Evolutionary conservation across 2,888 invertebrate species (phyloP).

Genomic region (Clusia tigrina): DNA sequence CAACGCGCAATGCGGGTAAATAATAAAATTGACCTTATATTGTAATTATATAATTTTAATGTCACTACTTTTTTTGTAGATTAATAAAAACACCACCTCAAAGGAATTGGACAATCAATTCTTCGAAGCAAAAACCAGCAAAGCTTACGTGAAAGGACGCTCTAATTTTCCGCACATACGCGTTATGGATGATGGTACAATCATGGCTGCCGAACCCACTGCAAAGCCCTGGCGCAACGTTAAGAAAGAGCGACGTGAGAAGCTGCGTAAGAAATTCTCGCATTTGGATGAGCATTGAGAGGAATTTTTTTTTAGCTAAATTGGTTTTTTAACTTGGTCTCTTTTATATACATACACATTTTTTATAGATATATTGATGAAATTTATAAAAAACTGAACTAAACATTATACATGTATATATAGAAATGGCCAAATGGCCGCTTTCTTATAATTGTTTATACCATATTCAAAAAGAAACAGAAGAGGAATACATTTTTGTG

Average conservation of each 20-base stretch:
- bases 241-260: conserved; percentile 91
- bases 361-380: no score
- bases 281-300: conserved; percentile 81
- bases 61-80: conserved; percentile 40
- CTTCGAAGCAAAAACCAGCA: conserved; percentile 65
- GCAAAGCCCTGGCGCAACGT: conserved; percentile 84
- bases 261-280: conserved; percentile 83
- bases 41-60: conserved; percentile 11
- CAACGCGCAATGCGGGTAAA: conserved; percentile 68
- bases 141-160: conserved; percentile 62
- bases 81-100: conserved; percentile 60
- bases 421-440: no score
- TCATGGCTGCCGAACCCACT: conserved; percentile 34
- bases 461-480: no score
- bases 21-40: conserved; percentile 10
- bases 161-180: conserved; percentile 62
- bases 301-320: no score
- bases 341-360: no score
- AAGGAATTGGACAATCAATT: conserved; percentile 72
- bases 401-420: no score
- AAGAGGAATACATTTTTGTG: no score
- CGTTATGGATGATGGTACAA: conserved; percentile 44
- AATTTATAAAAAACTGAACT: no score
- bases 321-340: no score
- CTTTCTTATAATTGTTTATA: no score